These are phyloP conservation scores for Dinothrombium tinctorium DNA, from an alignment of 1,140 invertebrate species.

Conservation along the genomic window DNA sequence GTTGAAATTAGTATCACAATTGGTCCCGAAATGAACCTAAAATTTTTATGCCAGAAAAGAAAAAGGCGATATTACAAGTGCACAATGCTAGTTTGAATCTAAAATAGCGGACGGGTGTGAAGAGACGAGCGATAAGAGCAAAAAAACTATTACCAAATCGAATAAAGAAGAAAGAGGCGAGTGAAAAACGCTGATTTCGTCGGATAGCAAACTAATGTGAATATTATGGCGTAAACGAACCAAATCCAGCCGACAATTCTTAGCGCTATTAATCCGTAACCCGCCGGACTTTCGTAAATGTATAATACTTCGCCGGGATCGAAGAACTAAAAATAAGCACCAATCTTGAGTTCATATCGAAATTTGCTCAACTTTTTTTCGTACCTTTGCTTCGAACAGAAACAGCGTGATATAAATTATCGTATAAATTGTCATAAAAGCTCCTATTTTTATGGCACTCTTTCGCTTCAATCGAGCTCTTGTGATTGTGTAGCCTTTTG, in stretches of 20 bases:
- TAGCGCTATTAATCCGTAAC: conserved; percentile 52
- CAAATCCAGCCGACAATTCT: conserved; percentile 53
- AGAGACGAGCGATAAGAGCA: conserved; percentile 1
- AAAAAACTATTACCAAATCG: conserved; percentile 36
- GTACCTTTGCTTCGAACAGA: conserved; percentile 45
- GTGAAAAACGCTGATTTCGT: conserved; percentile 44
- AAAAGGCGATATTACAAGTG: too few species aligned
- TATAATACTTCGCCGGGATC: conserved; percentile 70
- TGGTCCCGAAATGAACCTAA: too few species aligned
- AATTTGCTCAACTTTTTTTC: conserved; percentile 8
- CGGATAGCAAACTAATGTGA: conserved; percentile 55
- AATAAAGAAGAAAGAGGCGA: conserved; percentile 50
- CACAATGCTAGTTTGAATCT: too few species aligned
- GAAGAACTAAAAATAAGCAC: conserved; percentile 35
- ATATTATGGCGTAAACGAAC: conserved; percentile 53
- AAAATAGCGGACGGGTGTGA: too few species aligned
- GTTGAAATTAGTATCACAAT: too few species aligned
- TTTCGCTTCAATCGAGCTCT: conserved; percentile 41
- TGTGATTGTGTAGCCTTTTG: conserved; percentile 72
- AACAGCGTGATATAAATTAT: conserved; percentile 44
- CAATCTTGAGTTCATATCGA: conserved; percentile 8
- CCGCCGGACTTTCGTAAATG: conserved; percentile 63
- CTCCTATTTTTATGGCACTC: conserved; percentile 43
- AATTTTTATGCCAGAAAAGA: too few species aligned
- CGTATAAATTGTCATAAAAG: conserved; percentile 51